Evolutionary conservation across 2,888 invertebrate genomes (phyloP).

Genomic region (Athetis lepigone): DNA sequence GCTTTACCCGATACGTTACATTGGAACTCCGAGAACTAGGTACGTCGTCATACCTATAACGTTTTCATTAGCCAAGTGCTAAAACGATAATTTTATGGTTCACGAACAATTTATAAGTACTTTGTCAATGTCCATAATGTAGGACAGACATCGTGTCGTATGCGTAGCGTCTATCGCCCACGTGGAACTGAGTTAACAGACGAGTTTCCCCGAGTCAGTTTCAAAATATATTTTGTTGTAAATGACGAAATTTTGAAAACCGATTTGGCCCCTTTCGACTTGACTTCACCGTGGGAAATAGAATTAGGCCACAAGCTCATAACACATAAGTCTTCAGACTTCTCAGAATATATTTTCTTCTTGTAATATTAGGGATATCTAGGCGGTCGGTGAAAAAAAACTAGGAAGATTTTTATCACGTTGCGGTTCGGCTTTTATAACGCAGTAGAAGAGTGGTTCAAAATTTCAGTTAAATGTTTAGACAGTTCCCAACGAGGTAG

Average conservation of each 20-base stretch:
- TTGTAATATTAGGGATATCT: conserved; percentile 11
- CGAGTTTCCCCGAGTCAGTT: conserved; percentile 56
- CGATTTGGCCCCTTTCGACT: conserved; percentile 26
- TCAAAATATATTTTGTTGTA: conserved; percentile 52
- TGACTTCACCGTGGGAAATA: conserved; percentile 25
- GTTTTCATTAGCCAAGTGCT: conserved; percentile 59
- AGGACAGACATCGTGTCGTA: conserved; percentile 62
- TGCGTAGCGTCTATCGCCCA: conserved; percentile 61
- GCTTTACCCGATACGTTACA: conserved; percentile 51
- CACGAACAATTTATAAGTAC: conserved; percentile 63
- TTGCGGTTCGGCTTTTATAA: conserved; percentile 26
- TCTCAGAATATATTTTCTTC: conserved; percentile 3
- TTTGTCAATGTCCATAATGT: conserved; percentile 68
- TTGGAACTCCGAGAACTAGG: conserved; percentile 27
- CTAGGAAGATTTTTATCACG: conserved; percentile 22
- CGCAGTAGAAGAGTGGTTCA: conserved; percentile 51
- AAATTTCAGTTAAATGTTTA: conserved; percentile 76
- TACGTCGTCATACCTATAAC: conserved; percentile 38
- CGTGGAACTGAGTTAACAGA: conserved; percentile 59
- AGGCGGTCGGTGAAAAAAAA: conserved; percentile 27
- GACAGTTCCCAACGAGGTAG: conserved; percentile 73
- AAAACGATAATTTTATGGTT: conserved; percentile 58
- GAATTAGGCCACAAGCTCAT: conserved; percentile 42
- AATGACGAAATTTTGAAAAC: conserved; percentile 63
- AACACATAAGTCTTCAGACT: conserved; percentile 12